Evolutionary conservation across 2,797 vertebrate species (phyloP).

Genomic region (Aselliscus stoliczkanus): DNA sequence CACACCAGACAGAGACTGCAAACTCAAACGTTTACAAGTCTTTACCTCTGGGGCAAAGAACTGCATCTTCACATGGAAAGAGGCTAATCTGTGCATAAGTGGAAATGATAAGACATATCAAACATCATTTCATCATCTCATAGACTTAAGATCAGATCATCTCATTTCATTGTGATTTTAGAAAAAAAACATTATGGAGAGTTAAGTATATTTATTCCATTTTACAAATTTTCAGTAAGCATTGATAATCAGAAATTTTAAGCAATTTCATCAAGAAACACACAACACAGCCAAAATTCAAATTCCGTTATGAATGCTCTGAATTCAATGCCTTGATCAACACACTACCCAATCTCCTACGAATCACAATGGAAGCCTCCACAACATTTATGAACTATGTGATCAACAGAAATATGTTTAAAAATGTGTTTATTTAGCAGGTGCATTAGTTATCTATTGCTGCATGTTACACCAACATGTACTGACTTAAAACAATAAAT

Average conservation of each 20-base stretch:
- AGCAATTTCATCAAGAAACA: constrained; percentile 4
- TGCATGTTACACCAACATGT: background rate
- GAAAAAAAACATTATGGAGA: background rate
- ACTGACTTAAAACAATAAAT: background rate
- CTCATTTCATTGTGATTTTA: background rate
- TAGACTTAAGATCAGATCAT: background rate
- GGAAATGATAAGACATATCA: background rate
- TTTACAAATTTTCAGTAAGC: constrained; percentile 2
- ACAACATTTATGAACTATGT: background rate
- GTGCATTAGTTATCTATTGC: background rate
- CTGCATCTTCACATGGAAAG: background rate
- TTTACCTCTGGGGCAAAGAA: background rate
- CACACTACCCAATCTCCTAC: background rate
- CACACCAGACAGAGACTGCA: background rate
- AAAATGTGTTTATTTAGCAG: background rate
- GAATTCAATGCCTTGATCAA: background rate
- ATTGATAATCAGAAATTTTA: background rate
- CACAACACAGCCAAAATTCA: background rate
- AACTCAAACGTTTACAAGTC: background rate
- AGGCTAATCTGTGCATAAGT: background rate
- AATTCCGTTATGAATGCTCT: background rate
- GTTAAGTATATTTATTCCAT: background rate
- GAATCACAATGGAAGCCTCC: background rate
- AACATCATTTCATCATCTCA: background rate
- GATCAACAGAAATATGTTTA: background rate